Evolutionary conservation across 1,140 invertebrate genomes (phyloP).

Genomic region (Galendromus occidentalis): DNA sequence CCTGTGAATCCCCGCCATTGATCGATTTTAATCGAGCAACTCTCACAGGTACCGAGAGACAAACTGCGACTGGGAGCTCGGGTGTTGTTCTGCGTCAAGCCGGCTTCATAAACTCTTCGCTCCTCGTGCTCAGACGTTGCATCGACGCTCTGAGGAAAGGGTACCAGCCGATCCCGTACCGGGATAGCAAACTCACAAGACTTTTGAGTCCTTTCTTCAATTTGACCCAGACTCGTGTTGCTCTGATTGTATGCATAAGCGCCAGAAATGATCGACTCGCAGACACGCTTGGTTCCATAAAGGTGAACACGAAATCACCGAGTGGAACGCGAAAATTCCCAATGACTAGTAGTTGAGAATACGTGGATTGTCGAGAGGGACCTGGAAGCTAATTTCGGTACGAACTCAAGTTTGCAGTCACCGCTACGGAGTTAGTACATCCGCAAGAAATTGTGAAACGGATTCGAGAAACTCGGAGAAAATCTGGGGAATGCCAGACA

Average conservation of each 20-base stretch:
- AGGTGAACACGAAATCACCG: background rate
- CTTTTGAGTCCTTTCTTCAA: background rate
- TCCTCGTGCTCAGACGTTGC: background rate
- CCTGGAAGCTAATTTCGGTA: too few species aligned
- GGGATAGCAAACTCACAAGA: background rate
- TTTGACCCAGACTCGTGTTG: background rate
- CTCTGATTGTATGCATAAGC: background rate
- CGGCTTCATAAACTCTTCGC: conserved; percentile 1
- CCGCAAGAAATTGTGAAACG: too few species aligned
- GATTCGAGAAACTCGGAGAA: too few species aligned
- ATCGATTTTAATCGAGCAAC: background rate
- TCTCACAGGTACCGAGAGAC: background rate
- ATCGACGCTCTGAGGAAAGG: background rate
- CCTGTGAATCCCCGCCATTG: background rate
- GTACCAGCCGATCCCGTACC: background rate
- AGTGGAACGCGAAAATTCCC: too few species aligned
- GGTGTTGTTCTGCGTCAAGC: background rate
- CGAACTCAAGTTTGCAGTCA: too few species aligned
- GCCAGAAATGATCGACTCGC: background rate
- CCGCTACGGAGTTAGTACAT: too few species aligned
- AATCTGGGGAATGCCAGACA: too few species aligned
- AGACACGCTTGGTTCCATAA: background rate
- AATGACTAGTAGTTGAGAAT: too few species aligned
- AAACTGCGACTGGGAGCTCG: background rate
- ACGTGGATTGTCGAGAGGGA: too few species aligned